Evolutionary conservation across 2,888 invertebrate species (phyloP).

Genomic region (Hydrotaea cyrtoneurina): DNA sequence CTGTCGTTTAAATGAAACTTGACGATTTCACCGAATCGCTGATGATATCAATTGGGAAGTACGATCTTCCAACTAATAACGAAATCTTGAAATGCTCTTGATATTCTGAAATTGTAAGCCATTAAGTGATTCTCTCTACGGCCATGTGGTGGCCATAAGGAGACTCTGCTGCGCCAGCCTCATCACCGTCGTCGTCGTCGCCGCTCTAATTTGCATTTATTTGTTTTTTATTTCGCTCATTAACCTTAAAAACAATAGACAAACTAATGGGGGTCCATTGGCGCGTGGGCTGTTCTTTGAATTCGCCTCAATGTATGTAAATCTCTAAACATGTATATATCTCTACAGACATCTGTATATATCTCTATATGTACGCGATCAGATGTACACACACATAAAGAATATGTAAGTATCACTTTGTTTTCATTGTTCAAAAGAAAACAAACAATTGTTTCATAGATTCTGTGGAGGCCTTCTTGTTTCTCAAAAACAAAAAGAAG

Average conservation of each 20-base stretch:
- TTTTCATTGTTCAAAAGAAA: not conserved
- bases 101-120: no score
- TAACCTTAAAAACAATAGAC: slow-evolving; percentile 21
- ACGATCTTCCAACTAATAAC: no score
- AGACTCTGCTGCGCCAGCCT: not conserved
- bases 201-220: slow-evolving; percentile 19
- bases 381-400: not conserved
- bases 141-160: not conserved
- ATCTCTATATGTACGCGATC: no score
- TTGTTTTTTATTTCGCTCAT: slow-evolving; percentile 24
- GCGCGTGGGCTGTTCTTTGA: slow-evolving; percentile 58
- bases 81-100: no score
- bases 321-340: not conserved
- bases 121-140: not conserved
- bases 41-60: no score
- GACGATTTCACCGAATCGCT: no score
- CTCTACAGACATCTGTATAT: no score
- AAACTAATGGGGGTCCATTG: slow-evolving; percentile 23
- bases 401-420: not conserved
- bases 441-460: not conserved
- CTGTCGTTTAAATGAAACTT: no score
- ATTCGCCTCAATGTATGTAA: slow-evolving; percentile 40
- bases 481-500: no score
- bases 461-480: not conserved
- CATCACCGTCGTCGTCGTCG: not conserved